Evolutionary conservation across 2,113 vertebrate genomes (phyloP), one percentile per base, ranked within the genome.

Genomic region (Pterocles burchelli): DNA sequence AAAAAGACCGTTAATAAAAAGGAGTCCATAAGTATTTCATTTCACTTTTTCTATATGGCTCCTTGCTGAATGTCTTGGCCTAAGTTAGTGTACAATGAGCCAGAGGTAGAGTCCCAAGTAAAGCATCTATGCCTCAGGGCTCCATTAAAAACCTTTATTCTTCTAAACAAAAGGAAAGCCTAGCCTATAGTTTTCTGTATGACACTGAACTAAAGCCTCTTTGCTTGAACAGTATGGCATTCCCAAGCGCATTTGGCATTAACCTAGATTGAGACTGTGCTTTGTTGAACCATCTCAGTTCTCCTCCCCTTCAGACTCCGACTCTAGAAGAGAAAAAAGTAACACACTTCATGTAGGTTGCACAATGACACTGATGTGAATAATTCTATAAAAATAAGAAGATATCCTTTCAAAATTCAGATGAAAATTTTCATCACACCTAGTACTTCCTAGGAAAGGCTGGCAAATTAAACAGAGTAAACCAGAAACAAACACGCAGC

Each of bases 251-350:
- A 89, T 94, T 90, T 84, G 89, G 90, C 94, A 87, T 89, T 72
- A 94, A 96, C 79, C 95, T 87, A 78, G 89, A 78, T 34, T 84
- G 91, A 95, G 71, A 34, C 92, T 96, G 96, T 96, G 97, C 97
- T 97, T 65, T 90, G 51, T 74, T 28, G 55, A 84, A 94, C 70
- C 41, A 3, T 57, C 90, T 98, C 98, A 99, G 92, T 98, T 98
- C 81, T 98, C 98, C 62, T 99, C 99, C 29, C 98, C 98, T 97
- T 99, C 99, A 0, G 99, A 99, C 93, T 99, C 99, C 5, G 99
- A 99, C 95, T 99, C 99, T 99, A 76, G 45, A 97, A 97, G 59
- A 97, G 43, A 94, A n/a, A 71, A 92, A 68, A 92, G 48, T 73
- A 57, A 93, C 85, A 71, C 26, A 67, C 58, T 61, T 84, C 67